These are phyloP conservation scores for Noctua fimbriata DNA, from an alignment of 2,888 invertebrate species.

Conservation along the genomic window DNA sequence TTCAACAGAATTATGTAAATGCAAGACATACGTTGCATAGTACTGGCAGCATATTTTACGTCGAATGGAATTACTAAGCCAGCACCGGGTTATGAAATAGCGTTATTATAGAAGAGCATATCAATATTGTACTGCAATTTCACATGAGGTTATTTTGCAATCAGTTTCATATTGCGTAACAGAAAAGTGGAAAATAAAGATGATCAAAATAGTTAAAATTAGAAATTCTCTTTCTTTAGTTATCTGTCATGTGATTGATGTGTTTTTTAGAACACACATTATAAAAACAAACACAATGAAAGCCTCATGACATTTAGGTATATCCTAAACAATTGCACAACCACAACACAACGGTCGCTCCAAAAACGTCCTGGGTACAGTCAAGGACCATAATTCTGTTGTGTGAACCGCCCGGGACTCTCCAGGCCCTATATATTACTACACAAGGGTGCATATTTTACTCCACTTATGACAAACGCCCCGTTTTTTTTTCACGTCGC, in stretches of 20 bases:
- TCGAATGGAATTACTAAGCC: constrained; percentile 19
- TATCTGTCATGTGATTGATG: not conserved
- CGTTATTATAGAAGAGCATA: constrained; percentile 2
- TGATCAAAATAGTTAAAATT: not conserved
- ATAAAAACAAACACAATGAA: not conserved
- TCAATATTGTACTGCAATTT: constrained; percentile 2
- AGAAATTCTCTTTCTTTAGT: not conserved
- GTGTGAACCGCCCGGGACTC: constrained; percentile 50
- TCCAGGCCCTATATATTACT: constrained; percentile 68
- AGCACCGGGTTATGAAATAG: not conserved
- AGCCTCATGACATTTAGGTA: not conserved
- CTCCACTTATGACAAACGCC: constrained; percentile 68
- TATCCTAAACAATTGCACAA: not conserved
- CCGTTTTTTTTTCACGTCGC: constrained; percentile 58
- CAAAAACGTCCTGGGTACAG: constrained; percentile 15
- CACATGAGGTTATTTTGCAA: not conserved
- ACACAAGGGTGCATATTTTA: constrained; percentile 72
- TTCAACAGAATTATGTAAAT: constrained; percentile 54
- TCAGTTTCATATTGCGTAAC: not conserved
- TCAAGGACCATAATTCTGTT: constrained; percentile 45
- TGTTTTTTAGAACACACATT: not conserved
- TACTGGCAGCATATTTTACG: constrained; percentile 28
- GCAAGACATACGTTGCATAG: constrained; percentile 27
- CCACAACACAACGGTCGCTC: constrained; percentile 22
- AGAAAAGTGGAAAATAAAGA: too few species aligned